Evolutionary conservation across 2,888 invertebrate species (phyloP), one percentile per base, ranked within the genome.

Genomic region (Drosophila antonietae): DNA sequence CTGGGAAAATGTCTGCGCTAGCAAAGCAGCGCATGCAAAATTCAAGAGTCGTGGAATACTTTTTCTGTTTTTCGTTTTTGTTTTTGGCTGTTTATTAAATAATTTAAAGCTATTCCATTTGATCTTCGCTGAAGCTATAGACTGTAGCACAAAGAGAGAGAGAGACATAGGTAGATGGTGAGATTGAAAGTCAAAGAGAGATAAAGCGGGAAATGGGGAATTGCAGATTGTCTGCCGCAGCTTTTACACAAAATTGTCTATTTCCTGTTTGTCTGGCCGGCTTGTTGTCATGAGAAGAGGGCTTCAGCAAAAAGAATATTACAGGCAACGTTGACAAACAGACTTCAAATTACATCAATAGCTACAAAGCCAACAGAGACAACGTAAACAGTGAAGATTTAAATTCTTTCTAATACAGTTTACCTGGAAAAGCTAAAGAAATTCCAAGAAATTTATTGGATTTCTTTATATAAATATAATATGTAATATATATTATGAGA

Each of bases 241-340:
- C 57, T 74, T 78, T 74, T 76, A 73, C 73, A 69, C 59, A 53
- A 81, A 85, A 85, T 85, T 85, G 84, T 81, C 86, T 73, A 85
- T 85, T 85, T 85, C 84, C 84, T 83, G 86, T 73, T 68, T 72
- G 88, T 78, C 87, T 84, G 82, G 58, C 67, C 47, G 70, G 20
- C 43, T 9, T 7, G 62, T 75, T 78, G 75, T 47, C 75, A 63
- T 52, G 53, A 14, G 51, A 31, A 63, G 62, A 12, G 59, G 51
- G 52, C 53, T 62, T 39, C 37, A 20, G 37, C 33, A 31, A 20
- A 41, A 6, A 47, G 65, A 64, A 79, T 73, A 64, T 41, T 47
- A 68, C 57, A 69, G 60, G 43, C 18, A 78, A 78, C 65, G 68
- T 74, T 75, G 47, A 64, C 72, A 68, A 70, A 70, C 66, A 33